These are phyloP conservation scores for Naja naja DNA, from an alignment of 2,113 vertebrate genomes.

Conservation along the genomic window DNA sequence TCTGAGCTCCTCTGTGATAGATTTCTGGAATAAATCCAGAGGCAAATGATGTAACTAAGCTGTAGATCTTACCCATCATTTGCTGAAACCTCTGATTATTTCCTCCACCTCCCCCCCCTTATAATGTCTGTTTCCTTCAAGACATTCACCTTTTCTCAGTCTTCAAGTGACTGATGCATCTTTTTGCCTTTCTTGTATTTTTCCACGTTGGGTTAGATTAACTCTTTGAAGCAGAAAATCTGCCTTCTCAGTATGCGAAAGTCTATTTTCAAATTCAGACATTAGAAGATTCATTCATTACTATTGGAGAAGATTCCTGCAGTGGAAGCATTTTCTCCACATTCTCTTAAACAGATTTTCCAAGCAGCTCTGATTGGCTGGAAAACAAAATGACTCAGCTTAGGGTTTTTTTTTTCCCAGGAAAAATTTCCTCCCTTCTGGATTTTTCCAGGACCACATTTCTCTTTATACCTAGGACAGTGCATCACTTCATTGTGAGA, in stretches of 20 bases:
- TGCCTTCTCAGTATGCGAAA: neutral
- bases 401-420: neutral
- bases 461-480: neutral
- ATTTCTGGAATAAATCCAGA: conserved; percentile 25
- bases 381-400: no score
- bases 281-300: neutral
- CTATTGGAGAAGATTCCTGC: neutral
- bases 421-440: neutral
- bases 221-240: neutral
- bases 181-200: neutral
- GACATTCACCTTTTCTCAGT: conserved; percentile 13
- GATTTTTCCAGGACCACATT: neutral
- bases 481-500: neutral
- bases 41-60: neutral
- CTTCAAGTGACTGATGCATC: neutral
- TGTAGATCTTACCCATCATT: conserved; percentile 5
- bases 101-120: neutral
- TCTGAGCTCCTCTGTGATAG: neutral
- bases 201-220: neutral
- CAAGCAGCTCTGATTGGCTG: neutral
- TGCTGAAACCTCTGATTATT: neutral
- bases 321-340: no score
- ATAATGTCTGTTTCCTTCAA: neutral
- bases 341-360: neutral
- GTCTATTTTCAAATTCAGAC: neutral